phyloP scores from a whole-genome alignment of 2,113 vertebrate species.

The Triplophysa siluroides region DNA sequence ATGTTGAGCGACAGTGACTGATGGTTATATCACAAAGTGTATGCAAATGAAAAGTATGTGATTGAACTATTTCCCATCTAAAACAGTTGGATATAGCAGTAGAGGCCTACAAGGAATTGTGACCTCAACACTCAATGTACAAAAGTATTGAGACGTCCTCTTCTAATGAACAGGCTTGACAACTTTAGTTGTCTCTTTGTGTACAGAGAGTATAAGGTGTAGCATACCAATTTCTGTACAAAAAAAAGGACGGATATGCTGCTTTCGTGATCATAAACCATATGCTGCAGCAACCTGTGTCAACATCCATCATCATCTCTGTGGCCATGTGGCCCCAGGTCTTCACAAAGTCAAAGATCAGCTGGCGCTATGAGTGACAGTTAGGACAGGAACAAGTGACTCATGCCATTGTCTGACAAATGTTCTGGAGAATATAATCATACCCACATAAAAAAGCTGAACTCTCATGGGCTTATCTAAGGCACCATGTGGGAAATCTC shows the following conservation, averaged over 20 bases:
- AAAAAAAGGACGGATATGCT: not conserved
- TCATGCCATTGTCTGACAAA: not conserved
- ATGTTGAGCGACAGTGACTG: too few species aligned
- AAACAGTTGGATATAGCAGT: too few species aligned
- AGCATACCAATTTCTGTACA: not conserved
- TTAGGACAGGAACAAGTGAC: slow-evolving; percentile 10
- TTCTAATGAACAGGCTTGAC: too few species aligned
- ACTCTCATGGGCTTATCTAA: not conserved
- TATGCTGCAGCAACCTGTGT: slow-evolving; percentile 1
- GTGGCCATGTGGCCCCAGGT: not conserved
- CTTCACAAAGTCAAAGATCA: slow-evolving; percentile 1
- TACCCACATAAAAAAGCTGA: not conserved
- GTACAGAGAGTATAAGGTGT: too few species aligned
- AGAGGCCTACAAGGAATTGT: too few species aligned
- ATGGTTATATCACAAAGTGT: too few species aligned
- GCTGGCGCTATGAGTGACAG: slow-evolving; percentile 3
- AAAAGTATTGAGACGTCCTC: too few species aligned
- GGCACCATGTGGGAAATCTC: slow-evolving; percentile 12
- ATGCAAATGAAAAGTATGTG: too few species aligned
- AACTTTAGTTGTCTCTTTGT: too few species aligned
- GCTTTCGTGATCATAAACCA: not conserved
- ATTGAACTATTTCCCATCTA: too few species aligned
- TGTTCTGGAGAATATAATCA: not conserved
- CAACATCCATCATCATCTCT: not conserved
- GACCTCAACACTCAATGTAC: too few species aligned